These are phyloP conservation scores for Meiosimyza platycephala DNA, from an alignment of 2,888 invertebrate species.

Conservation along the genomic window DNA sequence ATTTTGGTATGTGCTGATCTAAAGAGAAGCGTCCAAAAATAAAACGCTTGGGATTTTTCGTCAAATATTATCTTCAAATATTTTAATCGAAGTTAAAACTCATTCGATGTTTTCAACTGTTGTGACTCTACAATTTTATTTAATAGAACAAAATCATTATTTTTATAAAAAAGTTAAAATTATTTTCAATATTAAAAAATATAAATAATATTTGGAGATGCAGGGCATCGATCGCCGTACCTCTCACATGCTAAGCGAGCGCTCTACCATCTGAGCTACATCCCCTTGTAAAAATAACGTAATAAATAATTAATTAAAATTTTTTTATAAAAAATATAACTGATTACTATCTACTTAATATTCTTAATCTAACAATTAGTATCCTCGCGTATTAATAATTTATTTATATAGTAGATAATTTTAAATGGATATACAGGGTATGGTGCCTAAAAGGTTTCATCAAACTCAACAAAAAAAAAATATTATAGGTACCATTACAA, in stretches of 20 bases:
- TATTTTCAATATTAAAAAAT: not conserved
- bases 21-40: no score
- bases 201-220: slow-evolving; percentile 58
- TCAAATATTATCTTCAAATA: no score
- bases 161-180: not conserved
- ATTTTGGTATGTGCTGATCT: no score
- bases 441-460: no score
- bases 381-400: no score
- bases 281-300: slow-evolving; percentile 52
- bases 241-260: slow-evolving; percentile 69
- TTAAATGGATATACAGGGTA: no score
- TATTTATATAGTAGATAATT: no score
- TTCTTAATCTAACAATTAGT: no score
- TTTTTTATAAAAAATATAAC: not conserved
- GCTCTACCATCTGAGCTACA: slow-evolving; percentile 69
- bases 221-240: slow-evolving; percentile 68
- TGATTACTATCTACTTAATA: no score
- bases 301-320: not conserved
- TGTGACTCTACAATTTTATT: not conserved
- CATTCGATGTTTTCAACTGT: not conserved
- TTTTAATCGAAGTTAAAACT: not conserved
- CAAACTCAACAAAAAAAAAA: no score
- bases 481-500: no score
- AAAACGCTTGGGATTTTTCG: no score
- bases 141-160: not conserved